phyloP scores from a whole-genome alignment of 2,797 vertebrate species.

The Enteromius viviparus region DNA sequence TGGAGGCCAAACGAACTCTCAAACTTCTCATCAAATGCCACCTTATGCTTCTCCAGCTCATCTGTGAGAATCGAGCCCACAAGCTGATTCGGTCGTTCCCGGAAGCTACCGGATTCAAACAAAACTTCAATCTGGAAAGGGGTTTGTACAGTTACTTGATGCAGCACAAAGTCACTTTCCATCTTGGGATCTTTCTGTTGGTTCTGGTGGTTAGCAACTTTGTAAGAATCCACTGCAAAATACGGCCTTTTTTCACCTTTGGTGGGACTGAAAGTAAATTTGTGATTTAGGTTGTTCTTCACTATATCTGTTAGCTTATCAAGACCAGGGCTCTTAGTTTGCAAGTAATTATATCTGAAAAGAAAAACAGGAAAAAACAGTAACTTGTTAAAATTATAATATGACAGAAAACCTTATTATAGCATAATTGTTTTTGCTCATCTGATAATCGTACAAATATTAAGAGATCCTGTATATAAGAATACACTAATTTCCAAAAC shows the following conservation, averaged over 20 bases:
- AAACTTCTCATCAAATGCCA: conserved; percentile 81
- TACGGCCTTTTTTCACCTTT: conserved; percentile 82
- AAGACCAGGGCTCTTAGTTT: conserved; percentile 82
- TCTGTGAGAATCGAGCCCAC: conserved; percentile 75
- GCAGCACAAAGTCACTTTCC: conserved; percentile 83
- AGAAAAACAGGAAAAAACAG: conserved; percentile 39
- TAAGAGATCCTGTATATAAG: not conserved
- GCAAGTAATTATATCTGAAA: conserved; percentile 88
- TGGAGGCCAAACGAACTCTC: conserved; percentile 83
- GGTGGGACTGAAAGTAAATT: conserved; percentile 80
- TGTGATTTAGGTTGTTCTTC: conserved; percentile 81
- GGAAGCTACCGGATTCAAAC: conserved; percentile 89
- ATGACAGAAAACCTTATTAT: not conserved
- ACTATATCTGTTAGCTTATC: conserved; percentile 88
- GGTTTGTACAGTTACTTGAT: conserved; percentile 88
- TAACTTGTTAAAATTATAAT: conserved; percentile 30
- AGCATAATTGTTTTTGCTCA: not conserved
- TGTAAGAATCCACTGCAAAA: conserved; percentile 80
- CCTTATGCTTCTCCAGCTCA: conserved; percentile 75
- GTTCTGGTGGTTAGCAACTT: conserved; percentile 70
- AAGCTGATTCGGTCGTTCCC: conserved; percentile 74
- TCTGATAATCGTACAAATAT: not conserved
- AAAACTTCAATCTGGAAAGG: conserved; percentile 86
- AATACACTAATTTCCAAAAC: not conserved
- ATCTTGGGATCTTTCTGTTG: conserved; percentile 67